Base-by-base conservation (phyloP, 2,113 vertebrate species). In the Rhinichthys klamathensis region DNA sequence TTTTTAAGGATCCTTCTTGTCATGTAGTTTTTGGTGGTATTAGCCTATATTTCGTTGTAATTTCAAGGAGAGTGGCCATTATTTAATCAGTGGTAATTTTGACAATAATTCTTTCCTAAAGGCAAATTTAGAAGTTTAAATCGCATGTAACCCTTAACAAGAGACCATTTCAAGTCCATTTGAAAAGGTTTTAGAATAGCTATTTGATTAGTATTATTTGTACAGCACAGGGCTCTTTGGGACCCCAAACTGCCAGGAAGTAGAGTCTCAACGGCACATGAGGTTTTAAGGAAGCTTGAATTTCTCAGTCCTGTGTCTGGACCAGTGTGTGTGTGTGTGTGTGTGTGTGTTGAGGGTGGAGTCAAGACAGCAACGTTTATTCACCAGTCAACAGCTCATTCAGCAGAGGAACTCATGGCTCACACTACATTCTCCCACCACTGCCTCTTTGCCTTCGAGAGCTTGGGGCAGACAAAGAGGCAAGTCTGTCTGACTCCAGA, bases 321-420 rank as follows among this genome's bases (percentile, higher is more conserved):
- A 79, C 60, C 51, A 25, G 73, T 46, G 8, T 73, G 21, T 73
- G 35, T 41, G 35, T 41, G 38, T 73, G 35, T 15, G 32, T 41
- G 69, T 2, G 69, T 38, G 69, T 72, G 30, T 49, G 61, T 32
- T 12, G 67, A 83, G 65, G 81, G 81, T 83, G 81, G 67, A 49
- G 49, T 72, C 67, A 83, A 72, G 67, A 54, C 65, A 38, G 25
- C 72, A 46, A 72, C 81, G 65, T 56, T 70, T 44, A 32, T 70
- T 82, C 65, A 56, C 3, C 67, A 60, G 67, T 51, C 1, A 61
- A 25, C 44, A 3, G 46, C 56, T 81, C 75, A 13, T 25, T 54
- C 27, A 72, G 2, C 65, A 10, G 63, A 60, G 67, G 67, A 27
- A 56, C 65, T 72, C 65, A 72, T 56, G 65, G 46, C 65, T 56